A percentile compares a stretch with the other conserved stretches of the same genome.
These are phyloP conservation scores for Pseudochromis fuscus DNA, from an alignment of 2,797 vertebrate species.

Conservation along the genomic window DNA sequence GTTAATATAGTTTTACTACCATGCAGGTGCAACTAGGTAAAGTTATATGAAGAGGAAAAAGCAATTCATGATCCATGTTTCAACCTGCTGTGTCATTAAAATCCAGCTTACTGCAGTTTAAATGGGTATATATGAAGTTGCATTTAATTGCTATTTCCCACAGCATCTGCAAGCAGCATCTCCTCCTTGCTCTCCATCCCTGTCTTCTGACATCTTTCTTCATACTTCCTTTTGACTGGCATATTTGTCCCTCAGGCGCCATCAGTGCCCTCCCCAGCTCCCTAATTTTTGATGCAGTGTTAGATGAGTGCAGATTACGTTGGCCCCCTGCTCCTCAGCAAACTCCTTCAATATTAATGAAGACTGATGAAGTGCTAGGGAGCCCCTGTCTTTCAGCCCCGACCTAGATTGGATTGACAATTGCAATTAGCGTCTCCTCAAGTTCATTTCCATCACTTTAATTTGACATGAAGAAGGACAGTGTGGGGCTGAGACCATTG, in stretches of 20 bases:
- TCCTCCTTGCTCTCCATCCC: slow-evolving; percentile 32
- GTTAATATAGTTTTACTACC: background rate
- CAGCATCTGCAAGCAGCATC: slow-evolving; percentile 38
- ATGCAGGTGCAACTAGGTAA: background rate
- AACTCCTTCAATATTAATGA: slow-evolving; percentile 88
- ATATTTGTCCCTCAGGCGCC: slow-evolving; percentile 77
- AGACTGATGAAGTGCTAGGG: slow-evolving; percentile 88
- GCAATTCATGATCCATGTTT: background rate
- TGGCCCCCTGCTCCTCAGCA: slow-evolving; percentile 75
- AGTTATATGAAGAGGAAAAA: background rate
- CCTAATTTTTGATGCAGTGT: slow-evolving; percentile 77
- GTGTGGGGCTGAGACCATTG: slow-evolving; percentile 67
- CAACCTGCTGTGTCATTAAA: background rate
- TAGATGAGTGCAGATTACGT: slow-evolving; percentile 79
- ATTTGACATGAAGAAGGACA: slow-evolving; percentile 85
- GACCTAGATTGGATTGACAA: slow-evolving; percentile 87
- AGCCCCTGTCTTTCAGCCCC: slow-evolving; percentile 84
- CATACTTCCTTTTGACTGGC: slow-evolving; percentile 75
- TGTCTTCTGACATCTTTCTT: slow-evolving; percentile 67
- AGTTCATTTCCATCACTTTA: slow-evolving; percentile 89
- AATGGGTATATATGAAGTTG: background rate
- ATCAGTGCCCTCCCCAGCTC: slow-evolving; percentile 66
- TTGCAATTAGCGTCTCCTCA: slow-evolving; percentile 88
- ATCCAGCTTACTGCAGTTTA: background rate
- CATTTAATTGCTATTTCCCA: slow-evolving; percentile 14